Conservation (phyloP, 2,888 invertebrate species). For the Nipponacmea schrenckii region DNA sequence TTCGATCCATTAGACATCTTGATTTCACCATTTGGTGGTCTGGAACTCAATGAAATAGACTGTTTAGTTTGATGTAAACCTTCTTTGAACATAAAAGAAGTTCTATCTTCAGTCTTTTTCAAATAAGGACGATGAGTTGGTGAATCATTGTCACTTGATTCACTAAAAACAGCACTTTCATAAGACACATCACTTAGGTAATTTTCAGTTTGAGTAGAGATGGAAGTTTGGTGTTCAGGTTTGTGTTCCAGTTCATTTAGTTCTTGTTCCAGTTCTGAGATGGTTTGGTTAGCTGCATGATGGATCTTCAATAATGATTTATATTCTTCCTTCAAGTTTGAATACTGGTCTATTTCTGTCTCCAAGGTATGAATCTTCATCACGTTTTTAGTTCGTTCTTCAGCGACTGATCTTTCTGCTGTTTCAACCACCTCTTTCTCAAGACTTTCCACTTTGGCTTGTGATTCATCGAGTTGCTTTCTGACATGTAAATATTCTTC, state of each 20-base stretch:
- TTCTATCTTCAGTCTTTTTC: not conserved
- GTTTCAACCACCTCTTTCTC: not conserved
- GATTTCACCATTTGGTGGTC: no score
- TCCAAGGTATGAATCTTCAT: not conserved
- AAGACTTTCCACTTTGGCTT: not conserved
- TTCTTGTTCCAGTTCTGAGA: not conserved
- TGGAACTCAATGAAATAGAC: not conserved
- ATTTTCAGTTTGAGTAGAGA: not conserved
- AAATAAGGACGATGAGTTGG: not conserved
- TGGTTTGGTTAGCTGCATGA: not conserved
- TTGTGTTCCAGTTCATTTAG: not conserved
- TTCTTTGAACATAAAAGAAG: not conserved
- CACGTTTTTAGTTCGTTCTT: not conserved
- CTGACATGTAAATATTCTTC: not conserved
- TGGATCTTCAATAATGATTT: not conserved
- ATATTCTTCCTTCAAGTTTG: not conserved
- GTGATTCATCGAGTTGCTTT: not conserved
- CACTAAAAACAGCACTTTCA: conserved; percentile 2
- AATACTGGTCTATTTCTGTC: not conserved
- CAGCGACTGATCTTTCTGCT: not conserved
- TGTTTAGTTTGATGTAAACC: not conserved
- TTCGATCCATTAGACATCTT: not conserved
- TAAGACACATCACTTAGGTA: not conserved
- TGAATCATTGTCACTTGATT: not conserved
- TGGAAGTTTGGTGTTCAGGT: not conserved